phyloP scores from a whole-genome alignment of 1,140 invertebrate species.

The Cardiocondyla obscurior region DNA sequence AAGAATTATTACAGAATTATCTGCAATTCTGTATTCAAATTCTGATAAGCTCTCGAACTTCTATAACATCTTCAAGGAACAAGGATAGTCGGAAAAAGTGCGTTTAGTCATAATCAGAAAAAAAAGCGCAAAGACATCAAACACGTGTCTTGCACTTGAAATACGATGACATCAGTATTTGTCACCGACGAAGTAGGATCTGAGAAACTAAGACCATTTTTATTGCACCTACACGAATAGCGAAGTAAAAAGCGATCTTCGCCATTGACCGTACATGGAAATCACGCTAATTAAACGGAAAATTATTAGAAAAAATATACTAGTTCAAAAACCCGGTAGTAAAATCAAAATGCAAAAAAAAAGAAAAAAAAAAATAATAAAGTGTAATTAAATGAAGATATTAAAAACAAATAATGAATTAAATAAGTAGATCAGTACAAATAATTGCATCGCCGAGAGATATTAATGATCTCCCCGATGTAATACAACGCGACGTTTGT shows the following conservation, averaged over 20 bases:
- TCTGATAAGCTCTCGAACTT: not conserved
- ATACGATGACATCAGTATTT: slow-evolving; percentile 73
- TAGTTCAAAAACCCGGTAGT: not conserved
- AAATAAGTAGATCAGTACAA: not conserved
- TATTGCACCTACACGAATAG: not conserved
- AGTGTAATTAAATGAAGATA: not conserved
- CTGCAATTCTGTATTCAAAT: not conserved
- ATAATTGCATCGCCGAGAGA: not conserved
- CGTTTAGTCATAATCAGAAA: not conserved
- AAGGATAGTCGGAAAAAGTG: not conserved
- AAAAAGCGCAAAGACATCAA: slow-evolving; percentile 5
- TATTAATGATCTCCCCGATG: not conserved
- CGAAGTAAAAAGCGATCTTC: not conserved
- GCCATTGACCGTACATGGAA: not conserved
- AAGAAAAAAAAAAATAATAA: not conserved
- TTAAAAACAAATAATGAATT: not conserved
- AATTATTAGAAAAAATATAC: not conserved
- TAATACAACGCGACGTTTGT: not conserved
- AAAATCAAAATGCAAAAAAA: not conserved
- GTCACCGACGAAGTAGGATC: slow-evolving; percentile 40
- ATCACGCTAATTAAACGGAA: not conserved
- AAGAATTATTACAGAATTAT: not conserved
- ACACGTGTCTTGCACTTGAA: slow-evolving; percentile 53
- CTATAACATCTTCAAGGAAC: slow-evolving; percentile 3
- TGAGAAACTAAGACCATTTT: slow-evolving; percentile 29